Conservation (phyloP, 2,113 vertebrate genomes). For the Oncorhynchus keta region DNA sequence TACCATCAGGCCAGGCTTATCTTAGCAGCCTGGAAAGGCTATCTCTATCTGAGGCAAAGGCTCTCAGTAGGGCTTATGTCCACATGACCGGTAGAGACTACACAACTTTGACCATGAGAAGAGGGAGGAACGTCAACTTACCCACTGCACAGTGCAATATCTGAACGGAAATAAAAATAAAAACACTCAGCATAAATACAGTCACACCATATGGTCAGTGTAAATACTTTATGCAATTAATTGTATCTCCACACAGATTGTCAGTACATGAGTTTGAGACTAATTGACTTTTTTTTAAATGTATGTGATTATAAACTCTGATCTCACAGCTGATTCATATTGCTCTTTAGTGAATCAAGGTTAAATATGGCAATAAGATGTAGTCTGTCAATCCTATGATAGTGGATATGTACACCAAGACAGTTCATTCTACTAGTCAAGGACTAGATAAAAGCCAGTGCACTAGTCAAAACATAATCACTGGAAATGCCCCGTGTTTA, state of each 20-base stretch:
- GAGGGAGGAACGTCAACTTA: slow-evolving; percentile 71
- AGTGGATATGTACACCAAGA: neutral
- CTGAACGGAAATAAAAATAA: slow-evolving; percentile 69
- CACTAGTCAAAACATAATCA: neutral
- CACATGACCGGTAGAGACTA: neutral
- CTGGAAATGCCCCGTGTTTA: neutral
- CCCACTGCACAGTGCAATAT: slow-evolving; percentile 93
- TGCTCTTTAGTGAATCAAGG: neutral
- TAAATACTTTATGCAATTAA: too few relatives aligned
- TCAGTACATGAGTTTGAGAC: neutral
- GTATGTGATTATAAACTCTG: too few relatives aligned
- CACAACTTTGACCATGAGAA: neutral
- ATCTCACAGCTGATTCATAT: too few relatives aligned
- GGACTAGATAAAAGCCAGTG: neutral
- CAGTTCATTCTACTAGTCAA: neutral
- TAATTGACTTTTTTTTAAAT: too few relatives aligned
- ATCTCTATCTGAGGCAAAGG: neutral
- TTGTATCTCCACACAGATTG: too few relatives aligned
- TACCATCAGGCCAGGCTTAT: neutral
- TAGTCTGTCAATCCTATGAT: too few relatives aligned
- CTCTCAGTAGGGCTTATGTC: neutral
- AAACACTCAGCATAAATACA: neutral
- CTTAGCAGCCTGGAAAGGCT: neutral
- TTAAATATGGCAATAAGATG: neutral
- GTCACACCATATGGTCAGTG: too few relatives aligned